Percentiles rank a stretch among this genome's conserved stretches.
phyloP scores from a whole-genome alignment of 1,140 invertebrate genomes.

The Papilio polytes region DNA sequence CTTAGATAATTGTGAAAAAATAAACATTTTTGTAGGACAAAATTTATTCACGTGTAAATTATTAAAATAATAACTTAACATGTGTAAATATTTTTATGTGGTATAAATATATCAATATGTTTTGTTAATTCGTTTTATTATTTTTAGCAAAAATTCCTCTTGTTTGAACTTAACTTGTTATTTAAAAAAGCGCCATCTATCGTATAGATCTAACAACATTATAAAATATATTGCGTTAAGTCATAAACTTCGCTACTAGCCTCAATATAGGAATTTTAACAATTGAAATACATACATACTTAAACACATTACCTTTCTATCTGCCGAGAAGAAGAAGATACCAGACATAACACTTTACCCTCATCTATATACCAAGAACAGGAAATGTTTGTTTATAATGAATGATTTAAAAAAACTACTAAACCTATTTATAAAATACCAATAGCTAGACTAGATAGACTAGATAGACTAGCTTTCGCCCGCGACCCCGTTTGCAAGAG shows the following conservation, averaged over 20 bases:
- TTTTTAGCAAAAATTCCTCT: not conserved
- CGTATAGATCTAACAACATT: not conserved
- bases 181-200: not conserved
- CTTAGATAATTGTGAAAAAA: not conserved
- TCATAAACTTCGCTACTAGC: not conserved
- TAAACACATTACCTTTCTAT: too few species aligned
- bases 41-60: not conserved
- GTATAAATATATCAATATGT: not conserved
- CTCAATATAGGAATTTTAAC: not conserved
- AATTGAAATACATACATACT: too few species aligned
- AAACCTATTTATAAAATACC: too few species aligned
- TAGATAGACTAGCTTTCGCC: too few species aligned
- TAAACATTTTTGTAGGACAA: not conserved
- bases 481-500: too few species aligned
- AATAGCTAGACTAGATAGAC: too few species aligned
- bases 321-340: too few species aligned
- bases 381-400: too few species aligned
- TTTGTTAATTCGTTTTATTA: not conserved
- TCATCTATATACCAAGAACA: too few species aligned
- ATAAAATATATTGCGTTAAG: not conserved
- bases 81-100: slow-evolving; percentile 1
- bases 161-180: not conserved
- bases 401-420: too few species aligned
- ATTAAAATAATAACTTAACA: not conserved
- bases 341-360: too few species aligned